Conservation (phyloP, 2,888 invertebrate species). For the Perizoma affinitatum region DNA sequence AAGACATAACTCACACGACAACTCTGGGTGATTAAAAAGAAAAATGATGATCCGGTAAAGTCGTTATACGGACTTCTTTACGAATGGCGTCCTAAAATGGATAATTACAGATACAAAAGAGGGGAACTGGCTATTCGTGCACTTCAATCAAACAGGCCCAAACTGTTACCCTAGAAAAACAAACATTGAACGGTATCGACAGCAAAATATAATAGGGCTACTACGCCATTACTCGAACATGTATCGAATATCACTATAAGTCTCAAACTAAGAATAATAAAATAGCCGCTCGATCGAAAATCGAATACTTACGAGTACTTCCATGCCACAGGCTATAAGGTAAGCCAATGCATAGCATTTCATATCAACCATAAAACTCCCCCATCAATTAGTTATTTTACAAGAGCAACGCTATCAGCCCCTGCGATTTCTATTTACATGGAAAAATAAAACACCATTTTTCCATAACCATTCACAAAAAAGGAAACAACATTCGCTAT, state of each 20-base stretch:
- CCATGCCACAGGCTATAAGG: slow-evolving; percentile 6
- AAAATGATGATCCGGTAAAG: slow-evolving; percentile 27
- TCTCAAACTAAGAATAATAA: background rate
- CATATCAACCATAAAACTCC: background rate
- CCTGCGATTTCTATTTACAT: slow-evolving; percentile 3
- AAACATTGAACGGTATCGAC: slow-evolving; percentile 55
- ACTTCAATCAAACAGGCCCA: slow-evolving; percentile 69
- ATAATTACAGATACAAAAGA: slow-evolving; percentile 32
- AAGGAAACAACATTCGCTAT: slow-evolving; percentile 28
- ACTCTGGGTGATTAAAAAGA: slow-evolving; percentile 29
- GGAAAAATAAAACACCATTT: slow-evolving; percentile 3
- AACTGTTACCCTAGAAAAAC: slow-evolving; percentile 68
- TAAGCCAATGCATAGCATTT: too few relatives aligned
- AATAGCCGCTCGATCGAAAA: background rate
- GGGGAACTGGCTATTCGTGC: slow-evolving; percentile 37
- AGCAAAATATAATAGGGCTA: slow-evolving; percentile 44
- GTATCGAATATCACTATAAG: background rate
- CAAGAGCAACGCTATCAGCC: background rate
- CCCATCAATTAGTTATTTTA: background rate
- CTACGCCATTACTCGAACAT: background rate
- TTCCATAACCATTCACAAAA: slow-evolving; percentile 18
- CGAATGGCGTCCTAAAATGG: slow-evolving; percentile 27
- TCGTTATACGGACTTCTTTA: slow-evolving; percentile 20
- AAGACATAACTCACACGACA: slow-evolving; percentile 35
- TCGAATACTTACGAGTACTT: background rate